These are phyloP conservation scores for Mastomys natalensis DNA, from an alignment of 2,113 vertebrate species.

Conservation along the genomic window DNA sequence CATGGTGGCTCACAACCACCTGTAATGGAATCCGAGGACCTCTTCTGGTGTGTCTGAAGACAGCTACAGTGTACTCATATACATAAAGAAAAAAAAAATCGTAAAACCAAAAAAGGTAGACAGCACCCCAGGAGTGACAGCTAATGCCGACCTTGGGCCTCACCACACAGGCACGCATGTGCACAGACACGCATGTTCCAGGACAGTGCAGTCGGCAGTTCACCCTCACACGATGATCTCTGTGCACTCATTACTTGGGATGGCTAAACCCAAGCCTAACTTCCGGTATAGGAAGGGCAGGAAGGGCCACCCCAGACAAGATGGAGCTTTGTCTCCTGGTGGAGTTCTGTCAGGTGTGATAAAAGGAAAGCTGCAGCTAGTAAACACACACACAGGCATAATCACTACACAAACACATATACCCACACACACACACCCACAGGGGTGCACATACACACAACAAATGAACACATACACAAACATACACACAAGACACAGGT, in stretches of 20 bases:
- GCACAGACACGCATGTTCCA: not conserved
- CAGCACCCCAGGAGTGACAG: not conserved
- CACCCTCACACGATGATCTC: accelerated
- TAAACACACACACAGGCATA: not conserved
- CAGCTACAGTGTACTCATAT: too few species aligned
- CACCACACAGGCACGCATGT: too few species aligned
- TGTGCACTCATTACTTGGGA: not conserved
- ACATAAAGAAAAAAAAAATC: too few species aligned
- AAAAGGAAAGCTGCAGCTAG: too few species aligned
- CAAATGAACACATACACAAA: not conserved
- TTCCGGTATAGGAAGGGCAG: not conserved
- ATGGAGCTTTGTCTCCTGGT: accelerated
- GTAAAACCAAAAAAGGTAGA: not conserved
- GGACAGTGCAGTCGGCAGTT: not conserved
- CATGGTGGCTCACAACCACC: too few species aligned
- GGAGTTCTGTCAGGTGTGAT: not conserved
- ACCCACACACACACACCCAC: not conserved
- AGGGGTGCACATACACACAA: not conserved
- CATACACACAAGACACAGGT: not conserved
- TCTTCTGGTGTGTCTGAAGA: too few species aligned
- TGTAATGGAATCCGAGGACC: too few species aligned
- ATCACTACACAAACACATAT: not conserved
- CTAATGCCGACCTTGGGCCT: not conserved
- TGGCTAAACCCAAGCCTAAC: not conserved
- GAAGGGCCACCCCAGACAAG: not conserved